Percentiles rank a stretch among this genome's conserved stretches.
Evolutionary conservation across 2,113 vertebrate species (phyloP).

Genomic region (Vulpes ferrilata): DNA sequence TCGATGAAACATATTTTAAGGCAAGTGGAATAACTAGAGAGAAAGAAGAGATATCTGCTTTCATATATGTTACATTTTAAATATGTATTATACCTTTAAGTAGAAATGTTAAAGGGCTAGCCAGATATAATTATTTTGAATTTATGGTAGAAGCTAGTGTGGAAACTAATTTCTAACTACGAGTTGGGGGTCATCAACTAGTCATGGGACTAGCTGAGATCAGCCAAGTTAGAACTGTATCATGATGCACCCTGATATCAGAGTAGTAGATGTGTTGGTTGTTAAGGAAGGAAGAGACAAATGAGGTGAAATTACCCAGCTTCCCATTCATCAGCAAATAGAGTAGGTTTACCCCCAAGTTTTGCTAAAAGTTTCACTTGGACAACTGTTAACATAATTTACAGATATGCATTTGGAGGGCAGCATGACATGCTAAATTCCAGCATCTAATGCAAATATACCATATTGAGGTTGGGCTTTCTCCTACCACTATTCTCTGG

Average conservation of each 20-base stretch:
- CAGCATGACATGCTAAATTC: not conserved
- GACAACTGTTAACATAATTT: not conserved
- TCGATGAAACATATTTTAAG: not conserved
- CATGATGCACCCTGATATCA: rapidly evolving
- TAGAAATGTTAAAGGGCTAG: not conserved
- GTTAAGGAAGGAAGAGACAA: not conserved
- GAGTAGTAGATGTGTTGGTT: not conserved
- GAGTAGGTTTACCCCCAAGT: not conserved
- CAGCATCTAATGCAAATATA: not conserved
- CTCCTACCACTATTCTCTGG: not conserved
- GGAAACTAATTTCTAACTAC: not conserved
- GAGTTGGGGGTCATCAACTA: not conserved
- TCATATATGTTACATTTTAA: not conserved
- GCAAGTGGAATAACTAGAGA: not conserved
- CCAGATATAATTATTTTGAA: not conserved
- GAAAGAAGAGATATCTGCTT: not conserved
- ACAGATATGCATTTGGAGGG: not conserved
- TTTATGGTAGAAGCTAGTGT: not conserved
- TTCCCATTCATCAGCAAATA: not conserved
- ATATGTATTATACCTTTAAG: not conserved
- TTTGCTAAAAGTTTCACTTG: not conserved
- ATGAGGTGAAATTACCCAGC: not conserved
- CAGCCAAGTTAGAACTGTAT: not conserved
- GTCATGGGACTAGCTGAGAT: not conserved
- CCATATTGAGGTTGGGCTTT: not conserved